A percentile compares a stretch with the other conserved stretches of the same genome.
Conservation (phyloP, 1,140 invertebrate species). For the Frieseomelitta varia region DNA sequence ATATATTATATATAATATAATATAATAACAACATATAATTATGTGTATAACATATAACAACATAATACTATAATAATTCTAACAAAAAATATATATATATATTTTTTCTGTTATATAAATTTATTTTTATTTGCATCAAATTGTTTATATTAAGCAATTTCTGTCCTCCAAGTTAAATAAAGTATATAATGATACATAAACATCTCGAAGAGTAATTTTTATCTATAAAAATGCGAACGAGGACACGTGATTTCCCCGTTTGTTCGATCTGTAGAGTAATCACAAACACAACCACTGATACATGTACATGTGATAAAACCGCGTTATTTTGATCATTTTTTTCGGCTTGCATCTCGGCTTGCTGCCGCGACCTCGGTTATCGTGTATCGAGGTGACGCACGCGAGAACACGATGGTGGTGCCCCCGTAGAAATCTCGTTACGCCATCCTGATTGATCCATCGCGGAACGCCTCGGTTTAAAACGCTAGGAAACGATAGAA, state of each 20-base stretch:
- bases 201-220: background rate
- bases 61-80: too few relatives aligned
- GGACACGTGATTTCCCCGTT: background rate
- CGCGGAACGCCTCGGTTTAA: too few relatives aligned
- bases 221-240: background rate
- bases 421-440: conserved; percentile 23
- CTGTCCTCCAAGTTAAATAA: too few relatives aligned
- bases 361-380: conserved; percentile 35
- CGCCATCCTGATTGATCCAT: background rate
- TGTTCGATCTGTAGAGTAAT: background rate
- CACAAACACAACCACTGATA: background rate
- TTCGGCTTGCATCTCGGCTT: conserved; percentile 25
- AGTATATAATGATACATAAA: background rate
- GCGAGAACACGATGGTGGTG: background rate
- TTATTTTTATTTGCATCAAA: background rate
- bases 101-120: too few relatives aligned
- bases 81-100: too few relatives aligned
- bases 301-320: background rate
- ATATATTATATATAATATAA: too few relatives aligned
- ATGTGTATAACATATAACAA: too few relatives aligned
- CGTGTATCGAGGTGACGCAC: conserved; percentile 11
- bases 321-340: background rate
- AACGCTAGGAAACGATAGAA: too few relatives aligned
- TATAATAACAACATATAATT: too few relatives aligned
- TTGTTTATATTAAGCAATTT: background rate